Base-by-base conservation (phyloP, 1,140 invertebrate genomes). In the Zaprionus africanus region DNA sequence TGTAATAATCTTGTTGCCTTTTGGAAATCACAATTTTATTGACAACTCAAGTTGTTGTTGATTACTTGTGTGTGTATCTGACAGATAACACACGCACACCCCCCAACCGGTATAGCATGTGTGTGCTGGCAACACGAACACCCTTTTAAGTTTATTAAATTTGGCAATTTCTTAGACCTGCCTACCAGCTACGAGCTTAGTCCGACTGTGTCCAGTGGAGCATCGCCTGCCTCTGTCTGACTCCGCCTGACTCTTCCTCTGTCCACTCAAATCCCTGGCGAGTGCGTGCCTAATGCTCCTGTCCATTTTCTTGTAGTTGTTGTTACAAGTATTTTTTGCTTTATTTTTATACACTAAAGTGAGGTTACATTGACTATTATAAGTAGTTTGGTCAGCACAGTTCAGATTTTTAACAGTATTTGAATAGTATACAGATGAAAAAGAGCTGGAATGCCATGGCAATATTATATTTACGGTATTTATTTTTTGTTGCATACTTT, bases 131-230 rank as follows among this genome's bases (percentile, higher is more conserved):
- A 22, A 81, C 75, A 81, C 64, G 43, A 67, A 81, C 62, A 88
- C 81, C 88, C 88, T 91, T 91, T 88, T 91, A 91, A 85, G 83
- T 91, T 91, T 91, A 91, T 91, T 91, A 91, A 91, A 91, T 91
- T 91, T 91, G 74, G 76, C 88, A 91, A 91, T 91, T 82, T 88
- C 73, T 90, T 90, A 90, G 79, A 74, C 70, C 76, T 70, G 65
- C 73, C 51, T 72, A 80, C 66, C 56, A 65, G 73, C 66, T 78
- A 24, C 22, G 22, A 24, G 38, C 19, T 59, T 71, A 73, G 61
- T 28, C 31, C 15, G 9, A 17, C n/a, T 71, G 56, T 86, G 72
- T 62, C 82, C 76, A 63, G 58, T 36, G 75, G 53, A 57, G 58
- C 69, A 49, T 54, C 28, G 4, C 31, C 31, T n/a, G n/a, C 41